Base-by-base conservation (phyloP, 35 echinoderm and acorn worm species). In the Diadema setosum region DNA sequence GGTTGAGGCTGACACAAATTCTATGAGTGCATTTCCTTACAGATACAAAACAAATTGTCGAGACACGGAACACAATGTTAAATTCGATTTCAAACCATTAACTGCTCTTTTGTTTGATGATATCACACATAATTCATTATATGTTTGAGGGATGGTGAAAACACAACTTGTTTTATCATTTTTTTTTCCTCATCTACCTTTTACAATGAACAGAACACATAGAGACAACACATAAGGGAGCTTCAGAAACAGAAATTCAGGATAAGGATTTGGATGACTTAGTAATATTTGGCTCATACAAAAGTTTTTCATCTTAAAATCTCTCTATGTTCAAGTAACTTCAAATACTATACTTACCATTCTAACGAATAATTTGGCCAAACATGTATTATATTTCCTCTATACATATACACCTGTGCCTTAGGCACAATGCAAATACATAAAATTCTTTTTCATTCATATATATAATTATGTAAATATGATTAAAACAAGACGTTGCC, bases 401-500 rank as follows among this genome's bases (percentile, higher is more conserved):
- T 67, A 67, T 67, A 67, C 63, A 67, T 67, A 67, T 67, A 67
- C 63, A 67, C 25, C 18, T 67, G 63, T 67, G 63, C 63, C 63
- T 67, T 31, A 67, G 63, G 63, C 63, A 67, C 63, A 67, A 33
- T 7, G 26, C 63, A 67, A 67, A 34, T 67, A 67, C 63, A 67
- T 67, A 67, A 67, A 67, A 67, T 67, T 67, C 63, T 67, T 67
- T 67, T 67, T 67, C 63, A 67, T 67, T 67, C 63, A 67, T 67
- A 67, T 67, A 67, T 67, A 67, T 67, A 67, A 67, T 67, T 67
- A 67, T 67, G 63, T 67, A 67, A 67, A 67, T 67, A 67, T 67
- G 63, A 67, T 67, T 67, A 67, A 67, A 67, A 67, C 63, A 67
- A 67, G 63, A 67, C 63, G 30, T 67, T 33, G 37, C 25, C 63